phyloP scores from a whole-genome alignment of 37 sponge, comb jelly and placozoan species.

The Chondrilla cf. caribensis region DNA sequence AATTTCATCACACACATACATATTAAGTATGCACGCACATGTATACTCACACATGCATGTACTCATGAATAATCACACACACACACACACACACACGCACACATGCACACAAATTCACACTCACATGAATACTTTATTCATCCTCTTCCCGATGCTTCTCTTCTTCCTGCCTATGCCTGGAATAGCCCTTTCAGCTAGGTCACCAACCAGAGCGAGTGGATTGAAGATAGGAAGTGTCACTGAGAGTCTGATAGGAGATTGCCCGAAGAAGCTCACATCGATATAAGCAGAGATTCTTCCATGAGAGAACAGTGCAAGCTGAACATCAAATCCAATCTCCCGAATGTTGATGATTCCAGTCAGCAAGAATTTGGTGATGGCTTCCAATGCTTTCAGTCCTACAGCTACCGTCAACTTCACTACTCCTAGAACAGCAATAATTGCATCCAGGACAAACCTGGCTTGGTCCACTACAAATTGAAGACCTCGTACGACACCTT shows the following conservation, averaged over 20 bases:
- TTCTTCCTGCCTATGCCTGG: conserved; percentile 6
- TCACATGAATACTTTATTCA: background rate
- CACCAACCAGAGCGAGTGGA: background rate
- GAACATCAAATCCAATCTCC: conserved; percentile 22
- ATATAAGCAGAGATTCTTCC: background rate
- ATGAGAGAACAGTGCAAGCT: background rate
- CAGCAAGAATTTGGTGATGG: background rate
- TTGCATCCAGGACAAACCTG: background rate
- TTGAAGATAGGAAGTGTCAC: background rate
- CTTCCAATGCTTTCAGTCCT: background rate
- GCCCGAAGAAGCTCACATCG: background rate
- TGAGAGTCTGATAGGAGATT: background rate
- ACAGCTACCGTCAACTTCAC: background rate
- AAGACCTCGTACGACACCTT: background rate
- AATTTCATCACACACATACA: too few species aligned
- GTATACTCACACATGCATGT: too few species aligned
- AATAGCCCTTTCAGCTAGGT: background rate
- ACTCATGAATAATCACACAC: background rate
- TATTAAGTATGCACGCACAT: too few species aligned
- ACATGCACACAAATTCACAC: background rate
- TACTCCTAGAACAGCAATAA: background rate
- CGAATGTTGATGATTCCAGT: conserved; percentile 14
- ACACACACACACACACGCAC: background rate
- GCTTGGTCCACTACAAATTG: conserved; percentile 1
- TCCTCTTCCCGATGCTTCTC: background rate